Base-by-base conservation (phyloP, 2,888 invertebrate species). In the Sympetrum striolatum region DNA sequence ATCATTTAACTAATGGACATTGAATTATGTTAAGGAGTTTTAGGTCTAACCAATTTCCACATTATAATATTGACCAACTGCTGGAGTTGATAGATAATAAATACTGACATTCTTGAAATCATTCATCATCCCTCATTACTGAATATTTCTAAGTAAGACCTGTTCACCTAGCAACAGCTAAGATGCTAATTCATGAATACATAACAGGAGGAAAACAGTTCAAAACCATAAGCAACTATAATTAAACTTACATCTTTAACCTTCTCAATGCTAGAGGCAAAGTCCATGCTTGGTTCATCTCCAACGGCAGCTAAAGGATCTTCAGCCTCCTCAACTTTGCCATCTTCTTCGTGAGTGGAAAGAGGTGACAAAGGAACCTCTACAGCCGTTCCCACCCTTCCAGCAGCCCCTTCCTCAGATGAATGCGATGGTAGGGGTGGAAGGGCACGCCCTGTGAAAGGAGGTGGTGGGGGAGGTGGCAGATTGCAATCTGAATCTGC, bases 231-330 rank as follows among this genome's bases (percentile, higher is more conserved):
- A 8, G 44, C 44, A n/a, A n/a, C 22, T 22, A 25, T 31, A 80
- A 25, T 25, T 37, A 91, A 91, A 96, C 97, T 96, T 95, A 98
- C 98, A 95, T 98, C 98, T 95, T 98, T 98, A 90, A 98, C 98
- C 95, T 97, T 97, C 93, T 98, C 97, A 93, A 98, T 98, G 92
- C 98, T 98, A 48, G 97, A 97, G 79, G 98, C 97, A 94, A 98
- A 98, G 94, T 98, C 98, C 94, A 97, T 96, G 80, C 96, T 95
- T 0, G 95, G 94, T 90, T 95, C 95, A 82, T 95, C 95, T 14
- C 73, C 73, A 73, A 73, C 31, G 39, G 91, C 91, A 22, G 37
- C 60, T 12, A 39, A 35, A 10, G 35, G 60, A 8, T 94, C 94
- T 18, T 93, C 93, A 92, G 94, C 92, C 92, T 93, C 92, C 91